Evolutionary conservation across 2,888 invertebrate genomes (phyloP), one percentile per base, ranked within the genome.

Genomic region (Scelioninae gen. 2): DNA sequence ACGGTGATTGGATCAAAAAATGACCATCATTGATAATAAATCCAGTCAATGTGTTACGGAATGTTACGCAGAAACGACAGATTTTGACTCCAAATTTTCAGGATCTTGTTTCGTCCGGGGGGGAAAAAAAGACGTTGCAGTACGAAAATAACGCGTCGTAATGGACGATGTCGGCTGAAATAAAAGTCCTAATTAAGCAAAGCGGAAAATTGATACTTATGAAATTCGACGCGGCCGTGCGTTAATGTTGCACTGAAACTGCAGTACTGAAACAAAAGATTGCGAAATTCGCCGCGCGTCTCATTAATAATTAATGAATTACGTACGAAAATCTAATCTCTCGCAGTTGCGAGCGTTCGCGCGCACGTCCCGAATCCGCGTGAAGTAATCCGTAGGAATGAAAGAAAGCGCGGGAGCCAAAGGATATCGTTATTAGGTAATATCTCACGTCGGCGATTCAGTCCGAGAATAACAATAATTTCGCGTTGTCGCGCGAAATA

Each of bases 301-400:
- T 39, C 48, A 57, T 48, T 55, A 46, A 57, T 65, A 45, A 57
- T 65, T 65, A 55, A 65, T 55, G 53, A 64, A 55, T 63, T 41
- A 50, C 28, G 31, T 13, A 41, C 63, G 41, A 43, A 57, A 57
- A 31, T 18, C 37, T 39, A 39, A 53, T 53, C 53, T 37, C 16
- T 53, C 28, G 28, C 15, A 46, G 18, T 46, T 10, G 22, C 10
- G 19, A 6, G 11, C n/a, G 46, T 5, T 4, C 3, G 22, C 22
- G 22, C 39, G 15, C 16, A 22, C 45, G 1, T 15, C 35, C 15
- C 50, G 35, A 19, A 43, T 43, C 15, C 46, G 10, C 22, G 13
- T 9, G 25, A 11, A 28, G 18, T 15, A 31, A 58, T 58, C 6
- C 48, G 28, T 16, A 31, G 48, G 15, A 22, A 52, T 13, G 37